Evolutionary conservation across 2,888 invertebrate genomes (phyloP), one percentile per base, ranked within the genome.

Genomic region (Cephus nigrinus): DNA sequence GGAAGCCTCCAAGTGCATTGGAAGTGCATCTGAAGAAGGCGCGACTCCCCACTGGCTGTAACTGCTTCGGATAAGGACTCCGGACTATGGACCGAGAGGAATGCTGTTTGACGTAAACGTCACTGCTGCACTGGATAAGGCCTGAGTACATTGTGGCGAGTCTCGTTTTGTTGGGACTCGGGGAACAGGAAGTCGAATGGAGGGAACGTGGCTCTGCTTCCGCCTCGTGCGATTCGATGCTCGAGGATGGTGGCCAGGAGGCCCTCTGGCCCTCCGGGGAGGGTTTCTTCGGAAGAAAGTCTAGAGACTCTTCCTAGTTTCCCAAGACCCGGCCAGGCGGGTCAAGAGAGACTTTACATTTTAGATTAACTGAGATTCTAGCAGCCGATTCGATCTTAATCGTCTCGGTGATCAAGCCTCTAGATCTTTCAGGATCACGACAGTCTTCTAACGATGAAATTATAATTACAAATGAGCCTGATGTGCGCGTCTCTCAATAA

Each of bases 381-480:
- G n/a, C 69, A 71, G 73, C 31, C 55, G 35, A 69, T 72, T 71
- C 35, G 74, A 76, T 78, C 75, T 73, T 76, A 76, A 78, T 76
- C 79, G 76, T 23, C 36, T 23, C 30, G 72, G 35, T 77, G 88
- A 88, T 89, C 88, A 81, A 83, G 81, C 81, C 83, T 84, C 68
- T 71, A 35, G 75, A 77, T 77, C 35, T 71, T 32, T 71, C 78
- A 79, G 81, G 86, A 90, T 90, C 90, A 90, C 90, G 90, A 90
- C 88, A 84, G 84, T 82, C 87, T 81, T 86, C 88, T 91, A 90
- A 91, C 91, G 90, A 88, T 87, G 79, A 87, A 86, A 91, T 91
- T 91, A 91, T 89, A 91, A 91, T 91, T 90, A 90, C 90, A 91
- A 91, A 91, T 90, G 84, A 84, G 75, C 75, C 82, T 81, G 81